A percentile compares a stretch with the other conserved stretches of the same genome.
Conservation (phyloP, 2,797 vertebrate species). For the Mormyrops attenuatus region DNA sequence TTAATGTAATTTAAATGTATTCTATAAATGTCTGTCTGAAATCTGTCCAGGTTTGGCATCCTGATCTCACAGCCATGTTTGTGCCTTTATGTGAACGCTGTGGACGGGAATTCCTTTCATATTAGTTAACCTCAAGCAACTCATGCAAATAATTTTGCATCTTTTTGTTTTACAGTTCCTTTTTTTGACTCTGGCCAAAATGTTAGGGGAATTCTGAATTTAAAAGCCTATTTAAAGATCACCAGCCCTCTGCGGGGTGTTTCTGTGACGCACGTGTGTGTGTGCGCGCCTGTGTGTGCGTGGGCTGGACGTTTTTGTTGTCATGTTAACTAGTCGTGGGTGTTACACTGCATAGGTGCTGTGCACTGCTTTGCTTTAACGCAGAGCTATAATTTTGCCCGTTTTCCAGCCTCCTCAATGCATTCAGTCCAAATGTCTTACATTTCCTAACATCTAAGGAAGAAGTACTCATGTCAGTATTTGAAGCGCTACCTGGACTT, state of each 20-base stretch:
- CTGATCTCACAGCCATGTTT: background rate
- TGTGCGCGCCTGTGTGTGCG: conserved; percentile 28
- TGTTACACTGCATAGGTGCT: background rate
- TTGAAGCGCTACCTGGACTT: background rate
- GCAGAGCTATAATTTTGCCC: background rate
- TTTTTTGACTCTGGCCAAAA: conserved; percentile 42
- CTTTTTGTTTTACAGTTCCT: conserved; percentile 49
- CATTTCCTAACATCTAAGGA: background rate
- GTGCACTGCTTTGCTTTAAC: conserved; percentile 28
- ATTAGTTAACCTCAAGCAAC: conserved; percentile 27
- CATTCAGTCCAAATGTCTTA: background rate
- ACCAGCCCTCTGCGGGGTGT: background rate
- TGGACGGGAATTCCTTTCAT: background rate
- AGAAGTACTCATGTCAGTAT: background rate
- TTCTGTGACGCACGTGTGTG: background rate
- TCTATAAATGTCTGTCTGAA: background rate
- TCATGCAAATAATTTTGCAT: conserved; percentile 51
- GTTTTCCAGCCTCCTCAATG: background rate
- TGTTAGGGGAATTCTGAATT: conserved; percentile 58
- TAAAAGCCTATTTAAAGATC: conserved; percentile 51
- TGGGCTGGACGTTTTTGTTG: conserved; percentile 41
- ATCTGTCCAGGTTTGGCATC: background rate
- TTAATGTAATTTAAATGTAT: background rate
- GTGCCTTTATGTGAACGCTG: background rate
- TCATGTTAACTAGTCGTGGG: background rate